Base-by-base conservation (phyloP, 2,797 vertebrate genomes). In the Crotalus adamanteus region DNA sequence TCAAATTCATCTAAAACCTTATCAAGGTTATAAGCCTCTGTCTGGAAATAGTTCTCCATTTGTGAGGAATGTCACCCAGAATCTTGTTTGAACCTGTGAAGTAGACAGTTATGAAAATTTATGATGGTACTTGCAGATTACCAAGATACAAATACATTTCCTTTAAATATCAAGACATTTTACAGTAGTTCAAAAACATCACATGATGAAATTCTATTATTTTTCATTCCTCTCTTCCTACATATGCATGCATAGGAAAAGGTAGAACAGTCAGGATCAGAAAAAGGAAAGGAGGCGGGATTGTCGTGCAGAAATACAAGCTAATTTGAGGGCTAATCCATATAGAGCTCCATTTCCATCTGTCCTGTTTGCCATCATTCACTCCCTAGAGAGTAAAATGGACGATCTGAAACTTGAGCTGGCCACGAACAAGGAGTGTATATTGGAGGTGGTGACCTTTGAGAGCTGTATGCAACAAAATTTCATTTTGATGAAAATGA, bases 11-110 rank as follows among this genome's bases (percentile, higher is more conserved):
- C 99, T 98, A 99, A 98, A 97, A 99, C 99, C 98, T 99, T 99
- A 98, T 99, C 99, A 97, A 99, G 98, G 98, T 99, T 99, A 97
- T 99, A 99, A 97, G 99, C 99, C 98, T 99, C 99, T 97, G 99
- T 98, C 98, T 99, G 99, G 98, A 99, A 99, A 97, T 99, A 99
- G 98, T 99, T 99, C 99, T 99, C 99, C 99, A 99, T 99, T 98
- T 96, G 98, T 99, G 97, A 99, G 97, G 96, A 98, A 98, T 98
- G 97, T 98, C 98, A 98, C 97, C 97, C 94, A 97, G 97, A 96
- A 96, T 95, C 92, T 95, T 95, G 91, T 96, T 96, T 96, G 96
- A 97, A 97, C 96, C 98, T 98, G 96, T 90, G 96, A 96, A 93
- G 94, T 86, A 96, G 85, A 97, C 90, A 90, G 95, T 94, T 90